Conservation (phyloP, 2,888 invertebrate species). For the Acanthococcus lagerstroemiae region DNA sequence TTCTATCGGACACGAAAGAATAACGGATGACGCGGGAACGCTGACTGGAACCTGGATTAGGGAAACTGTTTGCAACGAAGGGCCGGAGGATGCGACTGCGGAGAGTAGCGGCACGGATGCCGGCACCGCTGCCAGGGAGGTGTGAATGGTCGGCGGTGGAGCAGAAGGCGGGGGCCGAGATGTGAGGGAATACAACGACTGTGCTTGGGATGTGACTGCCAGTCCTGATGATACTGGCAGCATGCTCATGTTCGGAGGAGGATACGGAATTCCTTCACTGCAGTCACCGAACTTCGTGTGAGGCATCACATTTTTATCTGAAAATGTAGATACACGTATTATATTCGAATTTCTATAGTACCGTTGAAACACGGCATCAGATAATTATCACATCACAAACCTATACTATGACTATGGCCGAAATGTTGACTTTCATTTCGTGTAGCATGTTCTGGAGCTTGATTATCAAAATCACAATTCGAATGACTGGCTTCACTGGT, state of each 20-base stretch:
- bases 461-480: not conserved
- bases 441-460: not conserved
- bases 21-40: conserved; percentile 23
- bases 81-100: not conserved
- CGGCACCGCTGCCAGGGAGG: conserved; percentile 13
- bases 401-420: too few relatives aligned
- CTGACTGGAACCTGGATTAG: conserved; percentile 23
- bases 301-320: not conserved
- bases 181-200: conserved; percentile 10
- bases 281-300: not conserved
- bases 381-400: too few relatives aligned
- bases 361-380: too few relatives aligned
- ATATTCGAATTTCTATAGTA: too few relatives aligned
- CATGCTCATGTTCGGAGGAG: conserved; percentile 2
- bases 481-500: not conserved
- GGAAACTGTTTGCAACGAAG: conserved; percentile 15
- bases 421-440: not conserved
- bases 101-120: conserved; percentile 11
- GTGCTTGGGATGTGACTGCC: not conserved
- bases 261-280: conserved; percentile 20
- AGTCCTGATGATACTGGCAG: not conserved
- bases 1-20: conserved; percentile 19
- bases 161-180: conserved; percentile 10
- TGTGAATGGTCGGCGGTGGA: not conserved
- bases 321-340: too few relatives aligned